These are phyloP conservation scores for Charanyca ferruginea DNA, from an alignment of 2,888 invertebrate species.

Conservation along the genomic window DNA sequence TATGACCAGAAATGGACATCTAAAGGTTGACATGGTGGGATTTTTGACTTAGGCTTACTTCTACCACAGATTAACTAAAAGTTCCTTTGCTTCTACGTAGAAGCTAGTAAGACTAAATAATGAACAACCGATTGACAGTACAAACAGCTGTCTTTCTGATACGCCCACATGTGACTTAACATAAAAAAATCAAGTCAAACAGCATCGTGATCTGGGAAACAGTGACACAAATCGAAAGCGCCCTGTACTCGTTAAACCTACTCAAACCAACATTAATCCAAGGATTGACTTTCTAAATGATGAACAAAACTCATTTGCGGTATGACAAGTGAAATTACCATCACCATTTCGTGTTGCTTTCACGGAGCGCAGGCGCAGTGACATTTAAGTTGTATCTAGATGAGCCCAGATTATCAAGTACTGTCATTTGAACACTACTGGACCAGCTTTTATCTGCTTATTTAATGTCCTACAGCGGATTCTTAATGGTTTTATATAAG, in stretches of 20 bases:
- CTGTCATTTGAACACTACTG: slow-evolving; percentile 75
- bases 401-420: slow-evolving; percentile 78
- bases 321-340: slow-evolving; percentile 85
- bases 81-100: too few species aligned
- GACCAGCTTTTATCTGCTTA: slow-evolving; percentile 72
- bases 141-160: background rate
- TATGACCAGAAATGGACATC: too few species aligned
- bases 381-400: slow-evolving; percentile 80
- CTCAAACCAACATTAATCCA: slow-evolving; percentile 75
- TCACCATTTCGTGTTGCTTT: slow-evolving; percentile 74
- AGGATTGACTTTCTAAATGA: slow-evolving; percentile 85
- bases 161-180: background rate
- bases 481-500: slow-evolving; percentile 65
- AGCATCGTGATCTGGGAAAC: slow-evolving; percentile 14
- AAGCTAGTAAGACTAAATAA: too few species aligned
- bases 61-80: too few species aligned
- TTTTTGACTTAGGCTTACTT: too few species aligned
- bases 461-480: slow-evolving; percentile 65
- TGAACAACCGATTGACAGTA: background rate
- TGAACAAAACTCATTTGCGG: slow-evolving; percentile 87
- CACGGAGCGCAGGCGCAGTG: slow-evolving; percentile 72
- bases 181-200: slow-evolving; percentile 14
- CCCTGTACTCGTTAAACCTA: slow-evolving; percentile 57
- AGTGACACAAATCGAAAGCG: slow-evolving; percentile 56
- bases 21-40: too few species aligned